These are phyloP conservation scores for Conus betulinus DNA, from an alignment of 1,140 invertebrate species.

Conservation along the genomic window DNA sequence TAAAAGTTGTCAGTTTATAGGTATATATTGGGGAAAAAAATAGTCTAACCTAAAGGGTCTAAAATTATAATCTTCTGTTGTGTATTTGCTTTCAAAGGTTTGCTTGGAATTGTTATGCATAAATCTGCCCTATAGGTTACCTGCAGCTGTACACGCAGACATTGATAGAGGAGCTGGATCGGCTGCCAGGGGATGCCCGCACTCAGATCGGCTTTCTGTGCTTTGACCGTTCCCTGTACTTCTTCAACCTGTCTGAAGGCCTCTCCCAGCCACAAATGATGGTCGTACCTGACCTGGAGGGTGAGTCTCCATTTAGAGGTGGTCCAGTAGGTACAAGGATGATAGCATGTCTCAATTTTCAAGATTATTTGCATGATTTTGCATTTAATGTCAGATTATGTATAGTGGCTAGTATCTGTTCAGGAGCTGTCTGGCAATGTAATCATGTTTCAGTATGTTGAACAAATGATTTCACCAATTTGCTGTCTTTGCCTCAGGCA, in stretches of 20 bases:
- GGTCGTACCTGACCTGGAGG: slow-evolving; percentile 94
- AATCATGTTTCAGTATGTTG: no score
- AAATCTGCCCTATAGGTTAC: slow-evolving; percentile 81
- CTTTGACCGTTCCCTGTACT: slow-evolving; percentile 94
- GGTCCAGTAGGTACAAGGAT: no score
- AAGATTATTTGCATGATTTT: no score
- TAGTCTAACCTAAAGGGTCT: not conserved
- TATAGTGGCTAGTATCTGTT: no score
- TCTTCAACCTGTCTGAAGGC: slow-evolving; percentile 93
- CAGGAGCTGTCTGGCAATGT: no score
- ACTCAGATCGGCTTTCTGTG: slow-evolving; percentile 96
- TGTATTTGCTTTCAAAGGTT: not conserved
- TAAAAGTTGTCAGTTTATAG: no score
- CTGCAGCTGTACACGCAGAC: slow-evolving; percentile 89
- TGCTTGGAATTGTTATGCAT: not conserved
- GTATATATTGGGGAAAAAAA: no score
- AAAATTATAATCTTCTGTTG: not conserved
- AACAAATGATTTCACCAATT: no score
- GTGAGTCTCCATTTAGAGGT: slow-evolving; percentile 73
- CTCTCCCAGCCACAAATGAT: slow-evolving; percentile 92
- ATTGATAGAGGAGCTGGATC: slow-evolving; percentile 87
- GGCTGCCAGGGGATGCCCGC: slow-evolving; percentile 93
- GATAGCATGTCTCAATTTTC: no score
- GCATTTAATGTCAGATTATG: no score
- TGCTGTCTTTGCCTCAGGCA: no score